Percentiles rank a stretch among this genome's conserved stretches.
Evolutionary conservation across 2,113 vertebrate species (phyloP).

Genomic region (Albula glossodonta): DNA sequence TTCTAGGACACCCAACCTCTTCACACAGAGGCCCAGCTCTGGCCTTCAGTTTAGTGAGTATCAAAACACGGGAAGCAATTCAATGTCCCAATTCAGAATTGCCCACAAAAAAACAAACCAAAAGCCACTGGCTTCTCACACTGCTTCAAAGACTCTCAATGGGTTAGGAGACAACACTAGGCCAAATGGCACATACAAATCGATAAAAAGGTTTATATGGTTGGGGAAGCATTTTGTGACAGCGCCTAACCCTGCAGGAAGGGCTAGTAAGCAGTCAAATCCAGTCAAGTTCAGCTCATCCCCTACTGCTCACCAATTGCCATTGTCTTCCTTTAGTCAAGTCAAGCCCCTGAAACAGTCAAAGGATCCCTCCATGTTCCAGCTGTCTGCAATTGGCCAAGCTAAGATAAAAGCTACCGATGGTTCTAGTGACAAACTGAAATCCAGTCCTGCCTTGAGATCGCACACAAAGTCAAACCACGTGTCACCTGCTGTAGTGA

Average conservation of each 20-base stretch:
- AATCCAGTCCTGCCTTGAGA: not conserved
- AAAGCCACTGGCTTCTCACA: conserved; percentile 25
- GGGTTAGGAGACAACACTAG: conserved; percentile 29
- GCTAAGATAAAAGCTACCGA: not conserved
- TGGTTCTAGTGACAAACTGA: not conserved
- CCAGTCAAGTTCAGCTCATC: conserved; percentile 18
- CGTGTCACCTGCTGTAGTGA: not conserved
- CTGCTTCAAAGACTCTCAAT: conserved; percentile 32
- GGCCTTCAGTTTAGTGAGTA: conserved; percentile 23
- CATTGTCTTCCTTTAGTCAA: not conserved
- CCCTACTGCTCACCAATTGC: not conserved
- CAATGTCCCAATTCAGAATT: not conserved
- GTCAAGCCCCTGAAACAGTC: not conserved
- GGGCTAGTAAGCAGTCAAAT: conserved; percentile 30
- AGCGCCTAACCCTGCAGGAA: conserved; percentile 33
- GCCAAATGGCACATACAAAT: conserved; percentile 24
- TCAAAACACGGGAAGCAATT: conserved; percentile 13
- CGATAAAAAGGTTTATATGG: conserved; percentile 33
- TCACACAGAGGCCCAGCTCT: conserved; percentile 20
- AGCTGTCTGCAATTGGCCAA: not conserved
- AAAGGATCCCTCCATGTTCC: not conserved
- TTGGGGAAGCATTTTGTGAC: conserved; percentile 24
- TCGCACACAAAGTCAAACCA: not conserved
- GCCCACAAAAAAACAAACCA: conserved; percentile 28
- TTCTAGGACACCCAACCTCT: conserved; percentile 50